phyloP scores from a whole-genome alignment of 2,797 vertebrate genomes.

The Syngnathus rostellatus region DNA sequence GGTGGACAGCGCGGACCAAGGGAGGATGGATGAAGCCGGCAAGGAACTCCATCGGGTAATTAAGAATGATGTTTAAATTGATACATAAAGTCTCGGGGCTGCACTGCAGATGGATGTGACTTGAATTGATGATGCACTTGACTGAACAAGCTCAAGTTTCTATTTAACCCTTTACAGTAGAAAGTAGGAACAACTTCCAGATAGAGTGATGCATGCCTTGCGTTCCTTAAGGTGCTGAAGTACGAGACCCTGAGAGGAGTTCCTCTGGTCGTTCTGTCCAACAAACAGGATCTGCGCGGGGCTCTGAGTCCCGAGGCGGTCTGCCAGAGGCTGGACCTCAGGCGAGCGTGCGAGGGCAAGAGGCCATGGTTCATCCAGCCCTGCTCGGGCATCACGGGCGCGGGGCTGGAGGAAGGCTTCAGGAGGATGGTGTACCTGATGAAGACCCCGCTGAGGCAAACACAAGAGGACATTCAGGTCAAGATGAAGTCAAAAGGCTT shows the following conservation, averaged over 20 bases:
- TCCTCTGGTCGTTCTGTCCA: slow-evolving; percentile 82
- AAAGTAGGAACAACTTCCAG: no score
- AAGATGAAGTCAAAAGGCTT: slow-evolving; percentile 53
- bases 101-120: neutral
- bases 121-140: neutral
- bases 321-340: slow-evolving; percentile 73
- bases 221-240: slow-evolving; percentile 56
- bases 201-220: neutral
- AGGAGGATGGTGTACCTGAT: slow-evolving; percentile 70
- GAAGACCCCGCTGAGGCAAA: slow-evolving; percentile 69
- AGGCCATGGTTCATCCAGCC: slow-evolving; percentile 87
- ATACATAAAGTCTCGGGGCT: neutral
- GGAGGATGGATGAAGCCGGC: slow-evolving; percentile 71
- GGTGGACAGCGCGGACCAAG: slow-evolving; percentile 74
- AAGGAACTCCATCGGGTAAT: slow-evolving; percentile 72
- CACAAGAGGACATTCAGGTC: slow-evolving; percentile 64
- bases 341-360: slow-evolving; percentile 72
- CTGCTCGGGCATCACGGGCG: slow-evolving; percentile 76
- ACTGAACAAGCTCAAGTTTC: neutral
- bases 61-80: neutral
- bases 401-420: slow-evolving; percentile 77
- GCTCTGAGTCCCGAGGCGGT: slow-evolving; percentile 73
- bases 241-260: slow-evolving; percentile 64
- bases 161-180: neutral
- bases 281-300: slow-evolving; percentile 87